A percentile compares a stretch with the other conserved stretches of the same genome.
phyloP scores from a whole-genome alignment of 1,140 invertebrate genomes.

The Ooceraea biroi region DNA sequence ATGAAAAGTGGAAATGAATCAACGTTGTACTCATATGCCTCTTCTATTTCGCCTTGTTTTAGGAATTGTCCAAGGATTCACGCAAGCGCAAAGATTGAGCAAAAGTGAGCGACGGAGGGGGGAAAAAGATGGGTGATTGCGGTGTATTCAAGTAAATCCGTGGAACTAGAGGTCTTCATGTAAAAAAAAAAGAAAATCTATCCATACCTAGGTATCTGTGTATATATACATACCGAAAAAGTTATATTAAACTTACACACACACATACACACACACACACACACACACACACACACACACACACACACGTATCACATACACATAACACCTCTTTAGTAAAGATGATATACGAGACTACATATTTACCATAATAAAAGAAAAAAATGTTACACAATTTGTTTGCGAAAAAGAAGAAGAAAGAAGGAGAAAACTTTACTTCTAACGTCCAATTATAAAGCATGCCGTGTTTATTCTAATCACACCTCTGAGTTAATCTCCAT shows the following conservation, averaged over 20 bases:
- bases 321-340: slow-evolving; percentile 61
- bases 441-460: slow-evolving; percentile 5
- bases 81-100: slow-evolving; percentile 78
- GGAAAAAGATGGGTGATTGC: slow-evolving; percentile 71
- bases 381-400: slow-evolving; percentile 47
- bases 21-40: too few species aligned
- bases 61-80: slow-evolving; percentile 77
- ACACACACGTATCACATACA: slow-evolving; percentile 48
- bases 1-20: too few species aligned
- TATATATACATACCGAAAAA: slow-evolving; percentile 64
- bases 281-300: slow-evolving; percentile 51
- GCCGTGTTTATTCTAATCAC: slow-evolving; percentile 64
- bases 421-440: background rate
- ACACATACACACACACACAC: slow-evolving; percentile 67
- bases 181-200: too few species aligned
- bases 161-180: slow-evolving; percentile 85
- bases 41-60: slow-evolving; percentile 46
- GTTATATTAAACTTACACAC: slow-evolving; percentile 72
- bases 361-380: slow-evolving; percentile 65
- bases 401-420: background rate
- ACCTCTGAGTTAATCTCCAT: slow-evolving; percentile 63
- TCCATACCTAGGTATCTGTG: slow-evolving; percentile 77
- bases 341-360: slow-evolving; percentile 59
- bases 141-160: slow-evolving; percentile 84
- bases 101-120: slow-evolving; percentile 29